Base-by-base conservation (phyloP, 2,797 vertebrate genomes). In the Lepus townsendii region DNA sequence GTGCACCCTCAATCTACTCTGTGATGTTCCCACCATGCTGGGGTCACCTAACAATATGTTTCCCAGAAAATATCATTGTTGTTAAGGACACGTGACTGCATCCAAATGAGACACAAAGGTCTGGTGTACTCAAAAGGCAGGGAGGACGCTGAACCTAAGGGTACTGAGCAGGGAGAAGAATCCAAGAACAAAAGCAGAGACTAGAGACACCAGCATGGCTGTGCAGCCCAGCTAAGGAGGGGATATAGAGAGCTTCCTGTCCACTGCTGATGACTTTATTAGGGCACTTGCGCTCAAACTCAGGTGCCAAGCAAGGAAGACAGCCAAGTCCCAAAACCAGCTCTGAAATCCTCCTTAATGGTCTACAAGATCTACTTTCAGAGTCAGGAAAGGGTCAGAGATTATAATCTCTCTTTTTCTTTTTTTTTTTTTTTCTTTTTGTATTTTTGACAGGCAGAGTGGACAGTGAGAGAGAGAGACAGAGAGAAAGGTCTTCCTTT, bases 201-300 rank as follows among this genome's bases (percentile, higher is more conserved):
- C 17, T 0, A 4, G 50, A n/a, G 35, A 26, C 2, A 2, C 14
- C 14, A 42, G 20, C 2, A 5, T 3, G 3, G 1, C 54, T 7
- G 1, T 22, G 6, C 3, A 60, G 35, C n/a, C 24, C 27, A 20
- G 10, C 60, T 5, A 26, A 77, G 7, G 3, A 3, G 26, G 3
- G 17, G n/a, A 57, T 42, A 50, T 9, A 17, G 19, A 63, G 38
- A 50, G 22, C 7, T 26, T 62, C 50, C 66, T 68, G 12, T 19
- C 17, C 0, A 22, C n/a, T 72, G 5, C 72, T 16, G 42, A 7
- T 5, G 14, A 30, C 35, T 20, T 65, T 8, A 7, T 5, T 11
- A 38, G 32, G 52, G 38, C 2, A 4, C 14, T 19, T 35, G 42
- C 24, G 10, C 42, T 50, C 26, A 2, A 17, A 27, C 11, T 27